Conservation (phyloP, 2,113 vertebrate genomes). For the Callochromis pleurospilus region DNA sequence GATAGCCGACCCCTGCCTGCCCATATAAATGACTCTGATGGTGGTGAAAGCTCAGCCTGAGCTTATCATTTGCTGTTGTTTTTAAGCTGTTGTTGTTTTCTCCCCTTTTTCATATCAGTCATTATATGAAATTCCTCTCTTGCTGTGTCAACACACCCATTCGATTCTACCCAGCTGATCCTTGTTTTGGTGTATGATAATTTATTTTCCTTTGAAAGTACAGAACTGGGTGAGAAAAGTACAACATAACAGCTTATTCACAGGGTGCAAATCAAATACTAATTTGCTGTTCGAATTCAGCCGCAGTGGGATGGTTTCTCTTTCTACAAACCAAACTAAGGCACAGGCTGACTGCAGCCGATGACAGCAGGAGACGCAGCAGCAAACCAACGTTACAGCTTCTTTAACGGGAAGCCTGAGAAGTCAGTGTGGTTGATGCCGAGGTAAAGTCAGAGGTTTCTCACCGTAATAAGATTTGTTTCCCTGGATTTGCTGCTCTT, state of each 20-base stretch:
- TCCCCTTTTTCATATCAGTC: not conserved
- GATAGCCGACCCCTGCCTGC: not conserved
- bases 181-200: slow-evolving; percentile 17
- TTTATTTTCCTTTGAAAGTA: slow-evolving; percentile 38
- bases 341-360: not conserved
- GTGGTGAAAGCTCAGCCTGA: not conserved
- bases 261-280: slow-evolving; percentile 49
- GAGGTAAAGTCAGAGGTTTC: slow-evolving; percentile 39
- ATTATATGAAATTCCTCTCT: slow-evolving; percentile 1
- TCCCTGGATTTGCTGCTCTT: slow-evolving; percentile 64
- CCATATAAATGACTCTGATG: not conserved
- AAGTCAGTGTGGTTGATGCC: slow-evolving; percentile 32
- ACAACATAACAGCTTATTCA: slow-evolving; percentile 20
- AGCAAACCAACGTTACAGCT: slow-evolving; percentile 12
- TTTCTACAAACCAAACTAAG: not conserved
- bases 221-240: slow-evolving; percentile 8
- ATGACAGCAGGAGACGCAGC: slow-evolving; percentile 46
- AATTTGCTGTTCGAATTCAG: slow-evolving; percentile 35
- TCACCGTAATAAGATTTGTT: slow-evolving; percentile 72
- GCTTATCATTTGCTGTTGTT: not conserved
- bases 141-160: slow-evolving; percentile 13
- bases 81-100: slow-evolving; percentile 4
- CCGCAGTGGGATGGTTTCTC: slow-evolving; percentile 11
- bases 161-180: slow-evolving; percentile 26
- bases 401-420: not conserved